Percentiles rank a stretch among this genome's conserved stretches.
Conservation (phyloP, 2,888 invertebrate genomes). For the Hemaris fuciformis region DNA sequence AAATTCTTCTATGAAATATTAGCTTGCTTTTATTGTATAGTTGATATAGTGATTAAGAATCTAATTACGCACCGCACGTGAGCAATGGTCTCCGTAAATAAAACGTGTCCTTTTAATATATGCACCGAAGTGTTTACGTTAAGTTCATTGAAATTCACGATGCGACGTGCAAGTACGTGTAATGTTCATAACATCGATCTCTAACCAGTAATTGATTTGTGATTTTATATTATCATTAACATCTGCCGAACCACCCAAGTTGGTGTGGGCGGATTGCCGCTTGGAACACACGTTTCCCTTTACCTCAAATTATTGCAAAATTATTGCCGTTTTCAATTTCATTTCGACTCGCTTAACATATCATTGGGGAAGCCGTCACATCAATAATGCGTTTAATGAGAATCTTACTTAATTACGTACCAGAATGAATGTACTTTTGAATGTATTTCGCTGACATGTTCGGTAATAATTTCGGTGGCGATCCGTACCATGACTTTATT, state of each 20-base stretch:
- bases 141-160: slow-evolving; percentile 58
- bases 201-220: slow-evolving; percentile 64
- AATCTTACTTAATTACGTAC: slow-evolving; percentile 25
- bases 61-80: background rate
- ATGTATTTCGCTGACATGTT: slow-evolving; percentile 22
- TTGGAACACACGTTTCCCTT: background rate
- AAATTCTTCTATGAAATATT: background rate
- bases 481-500: slow-evolving; percentile 43
- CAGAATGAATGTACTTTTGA: slow-evolving; percentile 26
- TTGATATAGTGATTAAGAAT: background rate
- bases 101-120: background rate
- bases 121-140: background rate
- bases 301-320: slow-evolving; percentile 4
- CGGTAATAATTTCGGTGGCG: slow-evolving; percentile 30
- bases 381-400: slow-evolving; percentile 40
- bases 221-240: slow-evolving; percentile 51
- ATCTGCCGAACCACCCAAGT: slow-evolving; percentile 66
- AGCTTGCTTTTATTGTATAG: background rate
- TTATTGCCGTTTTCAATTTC: slow-evolving; percentile 42
- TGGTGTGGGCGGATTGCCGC: slow-evolving; percentile 19
- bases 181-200: slow-evolving; percentile 47
- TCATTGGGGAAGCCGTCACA: slow-evolving; percentile 41
- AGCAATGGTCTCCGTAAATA: background rate
- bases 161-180: slow-evolving; percentile 41
- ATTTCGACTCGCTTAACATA: slow-evolving; percentile 36